These are phyloP conservation scores for Rallus crepitans DNA, from an alignment of 2,797 vertebrate species.

Conservation along the genomic window DNA sequence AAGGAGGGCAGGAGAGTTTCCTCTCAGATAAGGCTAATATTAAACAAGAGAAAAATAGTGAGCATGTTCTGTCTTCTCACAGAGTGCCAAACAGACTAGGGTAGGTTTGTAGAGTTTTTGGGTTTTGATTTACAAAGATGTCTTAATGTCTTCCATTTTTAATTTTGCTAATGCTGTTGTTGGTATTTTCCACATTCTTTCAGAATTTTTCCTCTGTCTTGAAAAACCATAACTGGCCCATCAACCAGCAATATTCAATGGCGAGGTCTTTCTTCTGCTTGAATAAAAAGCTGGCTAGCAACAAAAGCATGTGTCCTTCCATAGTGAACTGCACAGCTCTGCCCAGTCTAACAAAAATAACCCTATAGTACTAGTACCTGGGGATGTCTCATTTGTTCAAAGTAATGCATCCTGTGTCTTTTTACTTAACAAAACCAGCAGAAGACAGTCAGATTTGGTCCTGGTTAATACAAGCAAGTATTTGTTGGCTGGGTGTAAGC, in stretches of 20 bases:
- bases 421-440: not conserved
- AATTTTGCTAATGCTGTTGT: not conserved
- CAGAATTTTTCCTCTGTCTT: not conserved
- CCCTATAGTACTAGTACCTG: not conserved
- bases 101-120: not conserved
- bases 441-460: not conserved
- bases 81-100: not conserved
- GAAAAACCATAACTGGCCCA: not conserved
- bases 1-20: not conserved
- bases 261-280: not conserved
- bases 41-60: not conserved
- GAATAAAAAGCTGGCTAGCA: slow-evolving; percentile 5
- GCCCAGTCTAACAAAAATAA: not conserved
- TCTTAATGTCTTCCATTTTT: not conserved
- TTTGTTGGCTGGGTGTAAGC: not conserved
- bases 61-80: not conserved
- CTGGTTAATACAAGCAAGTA: not conserved
- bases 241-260: not conserved
- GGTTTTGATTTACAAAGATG: not conserved
- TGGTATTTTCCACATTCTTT: not conserved
- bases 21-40: not conserved
- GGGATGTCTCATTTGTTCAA: not conserved
- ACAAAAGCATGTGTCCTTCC: not conserved
- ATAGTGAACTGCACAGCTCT: not conserved
- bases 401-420: not conserved